These are phyloP conservation scores for Lasioglossum malachurum DNA, from an alignment of 2,888 invertebrate genomes.

Conservation along the genomic window DNA sequence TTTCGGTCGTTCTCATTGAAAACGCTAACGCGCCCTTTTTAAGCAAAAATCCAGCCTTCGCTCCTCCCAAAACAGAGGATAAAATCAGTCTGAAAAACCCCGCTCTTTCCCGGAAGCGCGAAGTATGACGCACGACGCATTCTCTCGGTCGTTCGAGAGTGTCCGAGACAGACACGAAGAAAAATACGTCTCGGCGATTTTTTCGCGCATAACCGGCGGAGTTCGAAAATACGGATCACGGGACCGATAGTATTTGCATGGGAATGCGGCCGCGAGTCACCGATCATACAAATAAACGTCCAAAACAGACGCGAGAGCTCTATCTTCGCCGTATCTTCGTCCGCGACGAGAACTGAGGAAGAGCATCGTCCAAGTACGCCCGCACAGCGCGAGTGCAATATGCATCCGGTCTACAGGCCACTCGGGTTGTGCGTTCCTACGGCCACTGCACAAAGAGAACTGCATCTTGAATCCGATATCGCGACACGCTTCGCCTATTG, in stretches of 20 bases:
- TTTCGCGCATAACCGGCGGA: neutral
- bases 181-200: neutral
- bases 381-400: conserved; percentile 44
- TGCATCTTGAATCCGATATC: conserved; percentile 21
- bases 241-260: conserved; percentile 39
- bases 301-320: conserved; percentile 37
- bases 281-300: conserved; percentile 51
- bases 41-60: neutral
- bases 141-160: neutral
- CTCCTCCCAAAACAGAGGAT: neutral
- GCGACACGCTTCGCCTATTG: neutral
- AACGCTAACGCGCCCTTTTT: neutral
- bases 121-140: neutral
- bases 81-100: neutral
- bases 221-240: conserved; percentile 14
- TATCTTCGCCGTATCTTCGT: conserved; percentile 48
- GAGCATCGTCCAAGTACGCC: conserved; percentile 69
- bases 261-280: conserved; percentile 23
- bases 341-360: conserved; percentile 55
- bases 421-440: conserved; percentile 8
- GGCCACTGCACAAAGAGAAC: neutral
- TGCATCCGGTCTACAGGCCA: conserved; percentile 9
- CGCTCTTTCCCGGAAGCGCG: neutral
- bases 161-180: neutral
- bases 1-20: too few species aligned